phyloP scores from a whole-genome alignment of 2,888 invertebrate genomes.

The Bugulina stolonifera region DNA sequence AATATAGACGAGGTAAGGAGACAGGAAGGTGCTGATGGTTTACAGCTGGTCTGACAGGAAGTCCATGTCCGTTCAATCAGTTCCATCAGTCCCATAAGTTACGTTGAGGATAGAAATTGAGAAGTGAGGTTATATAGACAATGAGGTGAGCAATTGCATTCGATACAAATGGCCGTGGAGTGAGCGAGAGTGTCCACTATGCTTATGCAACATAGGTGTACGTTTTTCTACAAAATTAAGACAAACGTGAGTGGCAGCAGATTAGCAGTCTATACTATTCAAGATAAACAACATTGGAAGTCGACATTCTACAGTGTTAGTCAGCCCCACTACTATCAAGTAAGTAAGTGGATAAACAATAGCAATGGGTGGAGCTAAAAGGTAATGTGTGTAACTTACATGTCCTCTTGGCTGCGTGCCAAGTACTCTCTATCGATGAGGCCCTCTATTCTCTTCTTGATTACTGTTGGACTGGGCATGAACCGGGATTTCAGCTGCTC shows the following conservation, averaged over 20 bases:
- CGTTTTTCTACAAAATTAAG: conserved; percentile 64
- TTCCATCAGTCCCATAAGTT: neutral
- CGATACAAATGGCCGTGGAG: neutral
- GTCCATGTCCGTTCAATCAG: neutral
- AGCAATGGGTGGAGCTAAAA: too few species aligned
- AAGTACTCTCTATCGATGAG: conserved; percentile 98
- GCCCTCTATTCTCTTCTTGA: conserved; percentile 98
- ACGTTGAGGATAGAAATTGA: neutral
- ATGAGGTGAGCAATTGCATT: conserved; percentile 3
- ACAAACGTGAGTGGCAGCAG: conserved; percentile 28
- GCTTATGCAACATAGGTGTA: conserved; percentile 85
- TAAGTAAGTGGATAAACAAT: too few species aligned
- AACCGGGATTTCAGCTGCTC: conserved; percentile 94
- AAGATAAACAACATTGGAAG: neutral
- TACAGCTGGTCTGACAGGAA: too few species aligned
- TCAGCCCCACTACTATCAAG: neutral
- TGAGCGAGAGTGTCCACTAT: neutral
- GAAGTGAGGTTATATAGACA: neutral
- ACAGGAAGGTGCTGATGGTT: too few species aligned
- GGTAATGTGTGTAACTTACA: conserved; percentile 43
- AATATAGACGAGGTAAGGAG: too few species aligned
- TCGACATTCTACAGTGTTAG: neutral
- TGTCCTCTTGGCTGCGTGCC: conserved; percentile 91
- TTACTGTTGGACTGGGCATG: conserved; percentile 93
- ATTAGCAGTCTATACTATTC: neutral